phyloP scores from a whole-genome alignment of 2,888 invertebrate species.

The Lottia gigantea region DNA sequence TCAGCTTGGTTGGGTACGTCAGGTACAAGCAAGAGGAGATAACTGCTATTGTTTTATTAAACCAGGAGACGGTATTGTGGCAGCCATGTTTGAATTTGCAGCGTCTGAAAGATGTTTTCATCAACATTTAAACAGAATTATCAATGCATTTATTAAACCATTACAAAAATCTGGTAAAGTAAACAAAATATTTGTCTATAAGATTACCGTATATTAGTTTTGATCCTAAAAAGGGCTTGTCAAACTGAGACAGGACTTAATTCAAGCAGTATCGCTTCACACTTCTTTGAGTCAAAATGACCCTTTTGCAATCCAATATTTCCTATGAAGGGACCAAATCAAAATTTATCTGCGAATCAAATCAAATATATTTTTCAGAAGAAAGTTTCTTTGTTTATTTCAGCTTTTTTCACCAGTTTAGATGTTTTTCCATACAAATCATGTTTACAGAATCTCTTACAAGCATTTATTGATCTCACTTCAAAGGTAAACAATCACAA shows the following conservation, averaged over 20 bases:
- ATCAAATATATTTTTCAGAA: too few relatives aligned
- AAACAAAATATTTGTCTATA: not conserved
- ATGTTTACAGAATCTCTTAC: slow-evolving; percentile 42
- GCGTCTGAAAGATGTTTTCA: slow-evolving; percentile 58
- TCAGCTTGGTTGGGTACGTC: slow-evolving; percentile 60
- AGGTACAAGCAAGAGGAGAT: slow-evolving; percentile 62
- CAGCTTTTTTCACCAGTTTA: slow-evolving; percentile 51
- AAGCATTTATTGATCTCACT: slow-evolving; percentile 45
- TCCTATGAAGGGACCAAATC: too few relatives aligned
- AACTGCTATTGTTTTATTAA: slow-evolving; percentile 56
- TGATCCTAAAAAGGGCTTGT: too few relatives aligned
- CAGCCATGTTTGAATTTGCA: slow-evolving; percentile 61
- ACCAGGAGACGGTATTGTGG: slow-evolving; percentile 20
- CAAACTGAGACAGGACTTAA: too few relatives aligned
- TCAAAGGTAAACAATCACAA: slow-evolving; percentile 51
- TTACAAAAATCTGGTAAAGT: slow-evolving; percentile 54
- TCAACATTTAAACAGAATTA: slow-evolving; percentile 51
- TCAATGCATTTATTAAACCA: slow-evolving; percentile 52
- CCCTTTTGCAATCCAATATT: too few relatives aligned
- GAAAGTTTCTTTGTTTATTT: slow-evolving; percentile 13
- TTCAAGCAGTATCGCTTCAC: too few relatives aligned
- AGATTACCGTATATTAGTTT: too few relatives aligned
- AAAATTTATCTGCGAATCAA: too few relatives aligned
- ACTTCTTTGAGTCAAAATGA: too few relatives aligned
- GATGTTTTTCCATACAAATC: slow-evolving; percentile 54